phyloP scores from a whole-genome alignment of 2,113 vertebrate species.

The Theristicus caerulescens region DNA sequence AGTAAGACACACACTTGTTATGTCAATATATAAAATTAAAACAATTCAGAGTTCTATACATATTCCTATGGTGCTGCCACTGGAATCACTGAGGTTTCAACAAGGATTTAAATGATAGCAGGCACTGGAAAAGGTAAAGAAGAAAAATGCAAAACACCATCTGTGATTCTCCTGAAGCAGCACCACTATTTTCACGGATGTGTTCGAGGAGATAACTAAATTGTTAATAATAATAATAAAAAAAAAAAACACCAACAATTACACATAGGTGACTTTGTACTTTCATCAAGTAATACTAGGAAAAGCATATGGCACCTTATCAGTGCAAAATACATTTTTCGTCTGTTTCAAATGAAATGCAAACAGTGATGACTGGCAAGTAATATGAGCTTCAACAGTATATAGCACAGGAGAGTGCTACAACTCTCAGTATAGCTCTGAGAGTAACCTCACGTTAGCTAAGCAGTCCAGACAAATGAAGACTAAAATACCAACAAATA shows the following conservation, averaged over 20 bases:
- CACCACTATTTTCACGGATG: background rate
- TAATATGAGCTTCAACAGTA: background rate
- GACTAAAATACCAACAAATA: background rate
- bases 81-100: background rate
- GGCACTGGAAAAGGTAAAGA: background rate
- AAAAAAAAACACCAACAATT: background rate
- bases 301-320: background rate
- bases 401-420: background rate
- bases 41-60: background rate
- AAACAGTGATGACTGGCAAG: background rate
- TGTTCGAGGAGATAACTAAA: background rate
- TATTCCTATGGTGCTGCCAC: background rate
- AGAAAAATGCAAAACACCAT: background rate
- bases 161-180: background rate
- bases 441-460: background rate
- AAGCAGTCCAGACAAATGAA: background rate
- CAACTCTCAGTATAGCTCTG: background rate
- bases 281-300: background rate
- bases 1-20: background rate
- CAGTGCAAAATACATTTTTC: background rate
- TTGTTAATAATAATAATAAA: background rate
- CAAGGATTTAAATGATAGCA: background rate
- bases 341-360: background rate
- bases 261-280: background rate
- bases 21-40: background rate